phyloP scores from a whole-genome alignment of 2,888 invertebrate genomes.

The Polia nebulosa region DNA sequence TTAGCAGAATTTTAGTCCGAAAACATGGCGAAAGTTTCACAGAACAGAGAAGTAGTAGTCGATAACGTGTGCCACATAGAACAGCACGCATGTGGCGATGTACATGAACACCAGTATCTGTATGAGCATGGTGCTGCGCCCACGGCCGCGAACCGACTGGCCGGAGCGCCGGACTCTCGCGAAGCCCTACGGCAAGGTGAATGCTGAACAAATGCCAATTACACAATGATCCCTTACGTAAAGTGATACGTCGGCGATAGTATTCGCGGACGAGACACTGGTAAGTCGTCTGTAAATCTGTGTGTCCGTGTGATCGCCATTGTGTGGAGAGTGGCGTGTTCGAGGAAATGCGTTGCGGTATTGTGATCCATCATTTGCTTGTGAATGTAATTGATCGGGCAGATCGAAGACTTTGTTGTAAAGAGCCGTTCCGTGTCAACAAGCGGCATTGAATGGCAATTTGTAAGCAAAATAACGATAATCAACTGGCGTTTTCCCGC shows the following conservation, averaged over 20 bases:
- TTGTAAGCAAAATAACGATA: background rate
- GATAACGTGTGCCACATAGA: slow-evolving; percentile 88
- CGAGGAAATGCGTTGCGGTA: background rate
- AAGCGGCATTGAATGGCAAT: background rate
- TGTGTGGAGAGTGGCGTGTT: slow-evolving; percentile 1
- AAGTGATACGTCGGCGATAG: slow-evolving; percentile 42
- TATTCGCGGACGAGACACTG: slow-evolving; percentile 8
- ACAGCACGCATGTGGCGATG: slow-evolving; percentile 86
- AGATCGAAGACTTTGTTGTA: background rate
- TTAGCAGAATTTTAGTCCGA: slow-evolving; percentile 35
- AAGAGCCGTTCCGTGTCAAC: background rate
- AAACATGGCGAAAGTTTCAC: slow-evolving; percentile 50
- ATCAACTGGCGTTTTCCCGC: too few species aligned
- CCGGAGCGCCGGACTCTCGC: slow-evolving; percentile 40
- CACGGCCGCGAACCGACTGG: slow-evolving; percentile 65
- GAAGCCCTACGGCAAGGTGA: slow-evolving; percentile 77
- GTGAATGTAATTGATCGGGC: slow-evolving; percentile 9
- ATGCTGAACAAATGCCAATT: slow-evolving; percentile 68
- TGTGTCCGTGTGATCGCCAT: slow-evolving; percentile 36
- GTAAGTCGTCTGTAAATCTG: slow-evolving; percentile 31
- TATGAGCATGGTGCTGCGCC: slow-evolving; percentile 83
- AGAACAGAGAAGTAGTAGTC: slow-evolving; percentile 85
- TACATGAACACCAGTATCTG: slow-evolving; percentile 90
- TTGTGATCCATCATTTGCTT: slow-evolving; percentile 1
- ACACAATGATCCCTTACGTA: slow-evolving; percentile 61